These are phyloP conservation scores for Zapus hudsonius DNA, from an alignment of 2,113 vertebrate genomes.

Conservation along the genomic window DNA sequence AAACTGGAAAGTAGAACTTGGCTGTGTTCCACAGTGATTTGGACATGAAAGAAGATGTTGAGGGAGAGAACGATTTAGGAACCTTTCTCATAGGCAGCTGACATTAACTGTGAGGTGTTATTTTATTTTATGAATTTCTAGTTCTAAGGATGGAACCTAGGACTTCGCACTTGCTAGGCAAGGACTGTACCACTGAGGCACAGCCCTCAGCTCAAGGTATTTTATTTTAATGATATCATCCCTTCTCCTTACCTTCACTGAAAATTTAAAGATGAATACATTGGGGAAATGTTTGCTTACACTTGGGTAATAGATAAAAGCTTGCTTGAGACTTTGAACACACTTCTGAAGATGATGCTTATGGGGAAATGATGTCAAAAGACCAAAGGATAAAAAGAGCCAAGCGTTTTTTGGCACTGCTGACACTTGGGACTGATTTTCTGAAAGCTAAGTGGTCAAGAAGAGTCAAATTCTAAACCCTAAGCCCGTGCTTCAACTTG, in stretches of 20 bases:
- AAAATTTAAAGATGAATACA: not conserved
- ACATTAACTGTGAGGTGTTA: not conserved
- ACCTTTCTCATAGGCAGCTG: not conserved
- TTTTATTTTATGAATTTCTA: too few relatives aligned
- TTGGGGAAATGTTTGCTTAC: not conserved
- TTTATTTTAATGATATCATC: not conserved
- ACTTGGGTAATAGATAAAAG: not conserved
- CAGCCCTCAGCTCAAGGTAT: not conserved
- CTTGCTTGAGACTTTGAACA: not conserved
- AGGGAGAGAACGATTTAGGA: not conserved
- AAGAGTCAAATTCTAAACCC: slow-evolving; percentile 23
- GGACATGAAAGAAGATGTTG: not conserved
- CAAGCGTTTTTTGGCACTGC: not conserved
- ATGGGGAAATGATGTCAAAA: not conserved
- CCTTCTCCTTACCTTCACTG: not conserved
- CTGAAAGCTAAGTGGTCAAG: not conserved
- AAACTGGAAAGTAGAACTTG: not conserved
- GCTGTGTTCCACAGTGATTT: not conserved
- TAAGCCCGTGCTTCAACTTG: not conserved
- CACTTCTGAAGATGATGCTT: not conserved
- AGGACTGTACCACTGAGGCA: too few relatives aligned
- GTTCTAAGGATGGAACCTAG: too few relatives aligned
- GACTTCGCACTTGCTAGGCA: too few relatives aligned
- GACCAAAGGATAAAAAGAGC: not conserved
- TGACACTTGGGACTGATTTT: not conserved